Percentiles rank a stretch among this genome's conserved stretches.
phyloP scores from a whole-genome alignment of 2,797 vertebrate species.

The Cynopterus sphinx region DNA sequence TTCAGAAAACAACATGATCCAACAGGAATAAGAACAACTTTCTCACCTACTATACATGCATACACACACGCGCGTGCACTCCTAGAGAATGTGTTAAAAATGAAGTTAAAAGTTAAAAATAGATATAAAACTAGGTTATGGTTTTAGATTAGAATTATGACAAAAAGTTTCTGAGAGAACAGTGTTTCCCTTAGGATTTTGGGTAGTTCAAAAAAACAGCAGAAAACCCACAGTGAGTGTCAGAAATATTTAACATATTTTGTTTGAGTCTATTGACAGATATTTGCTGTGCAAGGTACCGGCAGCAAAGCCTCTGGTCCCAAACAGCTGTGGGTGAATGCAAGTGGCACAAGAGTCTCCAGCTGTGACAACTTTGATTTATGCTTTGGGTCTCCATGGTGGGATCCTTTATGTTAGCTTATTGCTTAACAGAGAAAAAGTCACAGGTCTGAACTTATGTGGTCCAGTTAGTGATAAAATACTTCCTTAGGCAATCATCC shows the following conservation, averaged over 20 bases:
- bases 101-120: not conserved
- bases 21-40: not conserved
- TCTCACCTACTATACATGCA: not conserved
- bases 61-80: too few relatives aligned
- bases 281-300: not conserved
- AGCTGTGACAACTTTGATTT: not conserved
- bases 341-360: not conserved
- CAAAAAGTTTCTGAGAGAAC: not conserved
- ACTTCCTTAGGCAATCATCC: not conserved
- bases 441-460: not conserved
- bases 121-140: not conserved
- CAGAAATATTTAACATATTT: constrained; percentile 7
- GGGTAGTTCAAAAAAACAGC: not conserved
- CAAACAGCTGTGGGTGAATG: not conserved
- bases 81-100: not conserved
- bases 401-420: not conserved
- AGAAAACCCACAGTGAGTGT: not conserved
- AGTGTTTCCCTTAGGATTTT: not conserved
- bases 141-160: not conserved
- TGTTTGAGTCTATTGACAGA: not conserved
- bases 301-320: not conserved
- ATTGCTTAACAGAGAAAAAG: not conserved
- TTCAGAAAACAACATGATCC: not conserved
- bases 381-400: not conserved
- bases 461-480: not conserved